Evolutionary conservation across 2,113 vertebrate species (phyloP), one percentile per base, ranked within the genome.

Genomic region (Perca flavescens): DNA sequence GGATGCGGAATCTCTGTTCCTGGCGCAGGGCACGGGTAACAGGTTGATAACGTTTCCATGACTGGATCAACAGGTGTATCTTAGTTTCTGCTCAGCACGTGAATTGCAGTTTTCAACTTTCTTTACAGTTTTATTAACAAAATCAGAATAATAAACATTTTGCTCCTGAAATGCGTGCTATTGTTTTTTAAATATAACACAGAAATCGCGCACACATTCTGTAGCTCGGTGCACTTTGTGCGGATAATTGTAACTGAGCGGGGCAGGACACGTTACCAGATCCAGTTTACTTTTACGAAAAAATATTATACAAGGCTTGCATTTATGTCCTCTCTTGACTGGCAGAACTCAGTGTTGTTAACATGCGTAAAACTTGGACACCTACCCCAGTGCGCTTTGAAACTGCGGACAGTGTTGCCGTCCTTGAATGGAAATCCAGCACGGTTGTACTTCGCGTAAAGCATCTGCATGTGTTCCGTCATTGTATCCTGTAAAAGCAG

Each of bases 391-490:
- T 95, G 94, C 78, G 94, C 95, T 84, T 94, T 95, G 84, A 96
- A 96, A 69, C 97, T 97, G 68, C 97, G 97, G 28, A 99, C 97
- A 0, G 98, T 99, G 95, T 99, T 99, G 4, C 97, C 97, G 72
- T 96, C 95, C 74, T 89, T 93, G 83, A 94, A 94, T 34, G 89
- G 89, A 74, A 93, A 95, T 9, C 93, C 95, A 25, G 93, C 93
- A 25, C 83, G 93, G 79, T 93, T 93, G 94, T 97, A 98, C 88
- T 96, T 96, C 40, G 95, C 93, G 77, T 99, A 99, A 69, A 99
- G 96, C 87, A 95, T 93, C 88, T 96, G 95, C 98, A 99, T 99
- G 92, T 99, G 98, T 82, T 97, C 96, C 6, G 97, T 96, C 76
- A 97, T 94, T 72, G 94, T 93, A 94, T 97, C 97, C 79, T 87